Conservation (phyloP, 2,113 vertebrate genomes). For the Pedetes capensis region DNA sequence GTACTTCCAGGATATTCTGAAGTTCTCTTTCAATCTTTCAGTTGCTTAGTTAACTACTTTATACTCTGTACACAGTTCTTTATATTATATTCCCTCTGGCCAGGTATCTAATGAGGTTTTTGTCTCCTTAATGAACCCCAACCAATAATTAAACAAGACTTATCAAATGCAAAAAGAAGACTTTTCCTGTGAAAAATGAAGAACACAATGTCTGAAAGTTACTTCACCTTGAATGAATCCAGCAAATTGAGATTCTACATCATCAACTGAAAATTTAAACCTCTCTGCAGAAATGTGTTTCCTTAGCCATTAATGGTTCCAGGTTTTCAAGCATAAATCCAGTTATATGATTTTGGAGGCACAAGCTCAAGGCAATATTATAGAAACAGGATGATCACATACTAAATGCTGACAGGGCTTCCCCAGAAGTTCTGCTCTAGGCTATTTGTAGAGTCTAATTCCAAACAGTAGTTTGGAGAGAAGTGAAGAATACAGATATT, state of each 20-base stretch:
- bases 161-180: background rate
- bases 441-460: background rate
- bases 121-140: background rate
- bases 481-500: background rate
- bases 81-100: background rate
- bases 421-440: constrained; percentile 19
- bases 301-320: background rate
- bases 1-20: background rate
- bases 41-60: background rate
- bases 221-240: background rate
- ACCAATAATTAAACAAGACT: background rate
- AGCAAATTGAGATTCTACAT: constrained; percentile 32
- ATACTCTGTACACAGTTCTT: background rate
- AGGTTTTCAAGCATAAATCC: constrained; percentile 42
- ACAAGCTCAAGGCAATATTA: constrained; percentile 20
- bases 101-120: background rate
- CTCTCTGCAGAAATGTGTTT: background rate
- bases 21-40: background rate
- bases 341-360: constrained; percentile 49
- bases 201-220: background rate
- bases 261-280: constrained; percentile 39
- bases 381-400: background rate
- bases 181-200: background rate
- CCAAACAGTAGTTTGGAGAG: background rate
- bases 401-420: constrained; percentile 34